A percentile compares a stretch with the other conserved stretches of the same genome.
phyloP scores from a whole-genome alignment of 2,113 vertebrate genomes.

The Bos taurus region DNA sequence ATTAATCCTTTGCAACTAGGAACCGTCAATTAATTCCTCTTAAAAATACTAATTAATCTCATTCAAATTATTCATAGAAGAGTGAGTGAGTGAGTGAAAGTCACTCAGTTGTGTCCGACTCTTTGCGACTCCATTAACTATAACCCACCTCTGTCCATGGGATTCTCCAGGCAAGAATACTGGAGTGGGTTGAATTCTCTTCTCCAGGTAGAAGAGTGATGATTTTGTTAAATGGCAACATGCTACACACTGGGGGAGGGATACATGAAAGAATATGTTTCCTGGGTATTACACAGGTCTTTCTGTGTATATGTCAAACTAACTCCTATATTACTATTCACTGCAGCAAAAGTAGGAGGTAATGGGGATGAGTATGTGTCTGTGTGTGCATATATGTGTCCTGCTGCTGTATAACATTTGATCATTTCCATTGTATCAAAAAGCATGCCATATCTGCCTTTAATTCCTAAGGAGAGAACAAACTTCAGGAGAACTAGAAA shows the following conservation, averaged over 20 bases:
- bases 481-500: neutral
- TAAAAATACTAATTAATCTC: conserved; percentile 9
- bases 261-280: neutral
- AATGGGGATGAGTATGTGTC: neutral
- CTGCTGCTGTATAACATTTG: neutral
- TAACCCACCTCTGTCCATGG: neutral
- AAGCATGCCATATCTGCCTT: neutral
- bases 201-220: neutral
- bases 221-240: neutral
- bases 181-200: neutral
- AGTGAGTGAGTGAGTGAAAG: neutral
- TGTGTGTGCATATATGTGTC: too few relatives aligned
- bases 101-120: accelerated
- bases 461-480: neutral
- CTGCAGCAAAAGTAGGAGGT: neutral
- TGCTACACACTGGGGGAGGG: neutral
- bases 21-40: neutral
- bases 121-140: neutral
- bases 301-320: neutral
- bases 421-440: neutral
- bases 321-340: neutral
- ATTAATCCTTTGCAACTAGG: neutral
- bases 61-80: conserved; percentile 33
- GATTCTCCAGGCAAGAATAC: neutral
- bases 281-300: neutral